Evolutionary conservation across 2,113 vertebrate species (phyloP).

Genomic region (Collichthys lucidus): DNA sequence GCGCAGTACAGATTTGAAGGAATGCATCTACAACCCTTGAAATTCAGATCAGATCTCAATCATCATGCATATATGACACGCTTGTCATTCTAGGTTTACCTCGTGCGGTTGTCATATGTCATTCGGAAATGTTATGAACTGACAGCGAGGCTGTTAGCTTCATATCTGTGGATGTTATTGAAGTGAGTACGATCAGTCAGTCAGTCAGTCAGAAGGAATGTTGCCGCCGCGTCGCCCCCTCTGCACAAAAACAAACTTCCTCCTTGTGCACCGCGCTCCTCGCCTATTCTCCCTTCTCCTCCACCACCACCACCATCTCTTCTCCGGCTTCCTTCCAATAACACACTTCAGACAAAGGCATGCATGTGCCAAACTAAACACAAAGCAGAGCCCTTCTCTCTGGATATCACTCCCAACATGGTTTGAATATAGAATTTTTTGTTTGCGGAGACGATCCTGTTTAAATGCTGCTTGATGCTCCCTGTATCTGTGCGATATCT

Average conservation of each 20-base stretch:
- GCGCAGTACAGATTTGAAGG: background rate
- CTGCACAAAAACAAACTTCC: conserved; percentile 76
- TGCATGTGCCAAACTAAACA: conserved; percentile 71
- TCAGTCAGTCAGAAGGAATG: conserved; percentile 53
- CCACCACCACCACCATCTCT: conserved; percentile 20
- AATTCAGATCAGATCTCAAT: background rate
- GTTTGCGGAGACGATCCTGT: background rate
- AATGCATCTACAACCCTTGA: background rate
- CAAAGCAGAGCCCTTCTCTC: conserved; percentile 28
- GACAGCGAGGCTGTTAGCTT: background rate
- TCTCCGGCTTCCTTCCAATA: conserved; percentile 60
- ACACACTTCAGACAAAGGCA: conserved; percentile 68
- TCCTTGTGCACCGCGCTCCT: conserved; percentile 39
- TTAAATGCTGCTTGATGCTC: background rate
- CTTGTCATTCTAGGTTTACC: background rate
- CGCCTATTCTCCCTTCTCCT: conserved; percentile 34
- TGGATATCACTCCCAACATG: background rate
- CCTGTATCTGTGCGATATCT: background rate
- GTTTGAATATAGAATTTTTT: background rate
- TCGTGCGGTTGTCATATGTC: background rate
- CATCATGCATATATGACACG: background rate
- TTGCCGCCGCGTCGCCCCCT: conserved; percentile 50
- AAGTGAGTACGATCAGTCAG: conserved; percentile 25
- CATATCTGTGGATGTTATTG: conserved; percentile 45
- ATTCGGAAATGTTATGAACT: background rate